Conservation (phyloP, 2,113 vertebrate species). For the Microcebus murinus region DNA sequence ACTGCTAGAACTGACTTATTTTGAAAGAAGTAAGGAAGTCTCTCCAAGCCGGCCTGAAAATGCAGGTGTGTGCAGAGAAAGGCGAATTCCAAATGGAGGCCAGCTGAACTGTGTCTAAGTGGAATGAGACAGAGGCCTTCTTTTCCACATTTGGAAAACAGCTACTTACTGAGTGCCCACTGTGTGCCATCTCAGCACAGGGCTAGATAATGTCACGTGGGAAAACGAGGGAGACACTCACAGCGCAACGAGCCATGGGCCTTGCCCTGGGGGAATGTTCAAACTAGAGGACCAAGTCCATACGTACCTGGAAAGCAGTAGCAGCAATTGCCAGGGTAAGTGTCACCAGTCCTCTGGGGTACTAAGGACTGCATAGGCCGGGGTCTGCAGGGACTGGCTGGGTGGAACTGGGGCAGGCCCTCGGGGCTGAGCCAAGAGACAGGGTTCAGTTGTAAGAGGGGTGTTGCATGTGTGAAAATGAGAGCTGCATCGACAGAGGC, state of each 20-base stretch:
- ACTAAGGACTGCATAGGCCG: background rate
- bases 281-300: background rate
- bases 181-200: background rate
- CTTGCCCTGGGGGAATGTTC: background rate
- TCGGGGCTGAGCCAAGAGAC: background rate
- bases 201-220: background rate
- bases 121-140: background rate
- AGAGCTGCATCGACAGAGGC: background rate
- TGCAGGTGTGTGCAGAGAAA: background rate
- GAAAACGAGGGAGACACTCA: background rate
- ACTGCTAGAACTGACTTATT: background rate
- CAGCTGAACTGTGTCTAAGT: background rate
- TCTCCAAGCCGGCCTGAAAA: background rate
- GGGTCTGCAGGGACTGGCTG: background rate
- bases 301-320: background rate
- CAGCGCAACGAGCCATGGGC: background rate
- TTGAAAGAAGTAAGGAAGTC: conserved; percentile 3
- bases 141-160: background rate
- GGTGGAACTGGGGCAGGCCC: background rate
- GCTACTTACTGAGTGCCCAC: background rate
- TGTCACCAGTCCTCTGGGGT: background rate
- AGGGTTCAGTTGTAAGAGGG: background rate
- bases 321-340: background rate
- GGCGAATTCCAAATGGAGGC: background rate
- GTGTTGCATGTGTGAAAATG: background rate